A percentile compares a stretch with the other conserved stretches of the same genome.
Evolutionary conservation across 2,113 vertebrate species (phyloP).

Genomic region (Uropsilus gracilis): DNA sequence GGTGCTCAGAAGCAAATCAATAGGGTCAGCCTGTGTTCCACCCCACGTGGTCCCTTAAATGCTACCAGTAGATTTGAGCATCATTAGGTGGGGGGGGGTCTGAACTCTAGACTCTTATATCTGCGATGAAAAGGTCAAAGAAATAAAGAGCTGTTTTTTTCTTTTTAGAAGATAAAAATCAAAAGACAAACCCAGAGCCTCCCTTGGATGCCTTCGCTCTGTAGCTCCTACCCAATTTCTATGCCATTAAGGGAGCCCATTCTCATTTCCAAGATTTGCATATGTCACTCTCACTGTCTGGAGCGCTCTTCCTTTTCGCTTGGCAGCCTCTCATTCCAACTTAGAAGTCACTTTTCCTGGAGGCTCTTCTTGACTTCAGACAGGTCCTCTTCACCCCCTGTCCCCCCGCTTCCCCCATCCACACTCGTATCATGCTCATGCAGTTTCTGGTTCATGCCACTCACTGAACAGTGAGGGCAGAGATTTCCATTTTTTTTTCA

Average conservation of each 20-base stretch:
- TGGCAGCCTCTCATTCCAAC: background rate
- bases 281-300: background rate
- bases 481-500: background rate
- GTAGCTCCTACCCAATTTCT: background rate
- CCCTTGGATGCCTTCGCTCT: background rate
- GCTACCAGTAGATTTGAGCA: background rate
- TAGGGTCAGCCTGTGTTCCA: background rate
- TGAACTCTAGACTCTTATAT: background rate
- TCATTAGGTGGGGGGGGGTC: background rate
- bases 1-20: background rate
- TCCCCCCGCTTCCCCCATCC: too few relatives aligned
- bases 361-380: background rate
- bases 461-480: background rate
- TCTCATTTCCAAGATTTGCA: background rate
- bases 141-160: too few relatives aligned
- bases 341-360: background rate
- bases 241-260: background rate
- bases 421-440: too few relatives aligned
- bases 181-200: too few relatives aligned
- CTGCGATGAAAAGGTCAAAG: background rate
- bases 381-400: background rate
- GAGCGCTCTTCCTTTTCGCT: background rate
- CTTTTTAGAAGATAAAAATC: too few relatives aligned
- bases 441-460: background rate
- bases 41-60: background rate